Conservation (phyloP, 1,140 invertebrate species). For the Leguminivora glycinivorella region DNA sequence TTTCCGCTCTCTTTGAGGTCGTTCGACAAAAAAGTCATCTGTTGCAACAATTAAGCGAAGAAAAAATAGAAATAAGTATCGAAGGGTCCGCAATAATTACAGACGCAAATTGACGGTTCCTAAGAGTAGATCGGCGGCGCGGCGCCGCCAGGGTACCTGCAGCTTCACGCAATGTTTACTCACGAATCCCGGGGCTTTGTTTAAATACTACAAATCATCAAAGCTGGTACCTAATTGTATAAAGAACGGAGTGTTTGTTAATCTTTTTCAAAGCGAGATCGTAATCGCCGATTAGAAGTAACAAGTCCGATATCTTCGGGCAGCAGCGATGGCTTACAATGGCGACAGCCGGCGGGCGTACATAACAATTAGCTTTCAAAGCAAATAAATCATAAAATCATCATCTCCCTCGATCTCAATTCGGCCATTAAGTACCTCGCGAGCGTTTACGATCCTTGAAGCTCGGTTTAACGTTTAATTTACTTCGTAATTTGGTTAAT, state of each 20-base stretch:
- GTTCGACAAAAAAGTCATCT: constrained; percentile 79
- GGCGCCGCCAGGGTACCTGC: constrained; percentile 70
- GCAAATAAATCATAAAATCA: constrained; percentile 63
- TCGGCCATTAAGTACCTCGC: constrained; percentile 35
- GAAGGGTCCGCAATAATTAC: constrained; percentile 79
- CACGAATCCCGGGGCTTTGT: neutral
- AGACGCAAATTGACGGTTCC: constrained; percentile 76
- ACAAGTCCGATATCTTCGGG: constrained; percentile 8
- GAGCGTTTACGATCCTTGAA: constrained; percentile 7
- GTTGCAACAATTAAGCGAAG: constrained; percentile 76
- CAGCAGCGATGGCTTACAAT: constrained; percentile 37
- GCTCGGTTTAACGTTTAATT: constrained; percentile 4
- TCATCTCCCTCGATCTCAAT: constrained; percentile 47
- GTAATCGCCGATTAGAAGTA: constrained; percentile 14
- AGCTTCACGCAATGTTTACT: constrained; percentile 51
- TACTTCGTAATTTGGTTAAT: constrained; percentile 10
- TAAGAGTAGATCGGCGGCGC: constrained; percentile 59
- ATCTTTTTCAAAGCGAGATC: constrained; percentile 3
- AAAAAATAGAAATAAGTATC: constrained; percentile 79
- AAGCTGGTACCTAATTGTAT: neutral
- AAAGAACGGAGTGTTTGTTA: constrained; percentile 1
- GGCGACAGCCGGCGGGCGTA: constrained; percentile 44
- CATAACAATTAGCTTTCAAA: constrained; percentile 53
- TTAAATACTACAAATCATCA: constrained; percentile 11
- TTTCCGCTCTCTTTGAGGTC: constrained; percentile 78